Evolutionary conservation across 2,113 vertebrate species (phyloP), one percentile per base, ranked within the genome.

Genomic region (Xenopus borealis): DNA sequence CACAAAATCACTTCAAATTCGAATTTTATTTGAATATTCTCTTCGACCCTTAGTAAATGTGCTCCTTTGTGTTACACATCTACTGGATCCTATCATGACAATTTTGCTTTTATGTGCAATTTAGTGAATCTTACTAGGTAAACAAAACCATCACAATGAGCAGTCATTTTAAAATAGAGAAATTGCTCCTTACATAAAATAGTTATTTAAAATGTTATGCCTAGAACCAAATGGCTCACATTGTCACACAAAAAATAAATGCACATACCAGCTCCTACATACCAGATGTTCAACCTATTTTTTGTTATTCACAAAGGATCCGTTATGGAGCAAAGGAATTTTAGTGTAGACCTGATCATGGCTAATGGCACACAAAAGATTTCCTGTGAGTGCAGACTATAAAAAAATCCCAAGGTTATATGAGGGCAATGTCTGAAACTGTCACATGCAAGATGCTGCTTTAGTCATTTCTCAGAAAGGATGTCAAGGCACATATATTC

Each of bases 371-470:
- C 18, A 20, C 58, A 50, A 50, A 67, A 50, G 11, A 45, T 45
- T 67, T 23, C 65, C 18, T 67, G 65, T 50, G 65, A 8, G 19
- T 44, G 18, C 46, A 67, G 65, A 67, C 45, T 67, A 67, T 61
- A 61, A 61, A 61, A 27, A 27, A 61, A 61, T 14, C 20, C 10
- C 58, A 61, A 61, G 58, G 58, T 61, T 27, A 61, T 27, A 61
- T 61, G 58, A 61, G 58, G 58, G 18, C 58, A 61, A 12, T 61
- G 18, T 61, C 19, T 55, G 53, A 61, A 12, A 61, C 13, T 23
- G 58, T 20, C 18, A 61, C 58, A 13, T 61, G 20, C 18, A 20
- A 10, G 20, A 12, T 14, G 20, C 58, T 61, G 20, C 18, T 58
- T 17, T 23, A 61, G 58, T 27, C 9, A 12, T 61, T 61, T 27